These are phyloP conservation scores for Dilophus febrilis DNA, from an alignment of 2,888 invertebrate species.

Conservation along the genomic window DNA sequence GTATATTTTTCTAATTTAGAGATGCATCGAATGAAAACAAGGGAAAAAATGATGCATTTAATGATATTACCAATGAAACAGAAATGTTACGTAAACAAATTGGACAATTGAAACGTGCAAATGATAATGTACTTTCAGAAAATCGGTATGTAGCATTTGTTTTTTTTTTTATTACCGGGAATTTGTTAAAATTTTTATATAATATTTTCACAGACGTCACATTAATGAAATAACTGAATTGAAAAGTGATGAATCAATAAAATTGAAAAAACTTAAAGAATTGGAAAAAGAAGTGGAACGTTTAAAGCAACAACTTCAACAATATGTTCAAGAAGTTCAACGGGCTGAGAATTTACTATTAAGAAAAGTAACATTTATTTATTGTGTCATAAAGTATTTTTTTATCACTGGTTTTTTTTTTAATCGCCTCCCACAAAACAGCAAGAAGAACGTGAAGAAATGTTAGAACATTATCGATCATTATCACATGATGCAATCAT, in stretches of 20 bases:
- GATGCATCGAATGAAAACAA: slow-evolving; percentile 19
- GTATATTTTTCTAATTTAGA: slow-evolving; percentile 14
- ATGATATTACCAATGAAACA: slow-evolving; percentile 24
- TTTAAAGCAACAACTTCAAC: slow-evolving; percentile 57
- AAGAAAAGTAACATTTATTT: slow-evolving; percentile 34
- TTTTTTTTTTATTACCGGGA: neutral
- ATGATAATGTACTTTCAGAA: slow-evolving; percentile 26
- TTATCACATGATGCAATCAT: slow-evolving; percentile 60
- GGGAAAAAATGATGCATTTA: slow-evolving; percentile 22
- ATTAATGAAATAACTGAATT: slow-evolving; percentile 52
- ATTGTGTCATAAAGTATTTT: neutral
- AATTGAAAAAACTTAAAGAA: slow-evolving; percentile 49
- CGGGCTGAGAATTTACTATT: slow-evolving; percentile 59
- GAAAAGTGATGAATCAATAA: slow-evolving; percentile 40
- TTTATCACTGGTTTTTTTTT: slow-evolving; percentile 6
- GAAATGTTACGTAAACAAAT: slow-evolving; percentile 25
- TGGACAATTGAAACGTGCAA: slow-evolving; percentile 21
- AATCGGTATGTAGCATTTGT: slow-evolving; percentile 17
- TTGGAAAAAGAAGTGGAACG: slow-evolving; percentile 53
- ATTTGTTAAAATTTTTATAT: neutral
- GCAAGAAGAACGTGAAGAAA: slow-evolving; percentile 63
- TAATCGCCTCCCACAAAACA: slow-evolving; percentile 28
- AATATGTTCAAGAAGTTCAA: slow-evolving; percentile 66
- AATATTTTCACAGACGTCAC: slow-evolving; percentile 44
- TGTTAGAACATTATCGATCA: slow-evolving; percentile 63